These are phyloP conservation scores for Ptychadena robeensis DNA, from an alignment of 2,797 vertebrate genomes.

Conservation along the genomic window DNA sequence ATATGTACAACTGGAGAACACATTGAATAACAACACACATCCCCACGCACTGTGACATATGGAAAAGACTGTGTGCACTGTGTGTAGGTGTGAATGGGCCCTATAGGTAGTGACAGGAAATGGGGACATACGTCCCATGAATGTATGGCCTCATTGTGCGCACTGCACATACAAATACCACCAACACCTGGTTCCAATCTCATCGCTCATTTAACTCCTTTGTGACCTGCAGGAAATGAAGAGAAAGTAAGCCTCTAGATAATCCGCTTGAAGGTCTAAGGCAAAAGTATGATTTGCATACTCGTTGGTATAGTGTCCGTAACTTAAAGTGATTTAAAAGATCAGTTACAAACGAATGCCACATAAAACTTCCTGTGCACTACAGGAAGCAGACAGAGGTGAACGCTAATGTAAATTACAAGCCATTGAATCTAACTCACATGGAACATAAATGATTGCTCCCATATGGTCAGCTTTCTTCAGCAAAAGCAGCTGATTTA, in stretches of 20 bases:
- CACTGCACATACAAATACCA: conserved; percentile 26
- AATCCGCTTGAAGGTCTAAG: conserved; percentile 30
- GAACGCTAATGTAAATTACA: conserved; percentile 61
- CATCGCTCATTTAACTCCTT: conserved; percentile 25
- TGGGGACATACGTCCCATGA: conserved; percentile 4
- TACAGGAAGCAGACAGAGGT: conserved; percentile 59
- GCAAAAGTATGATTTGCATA: conserved; percentile 53
- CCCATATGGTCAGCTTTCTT: conserved; percentile 51
- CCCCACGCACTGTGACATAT: no score
- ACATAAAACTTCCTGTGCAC: conserved; percentile 60
- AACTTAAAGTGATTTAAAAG: conserved; percentile 55
- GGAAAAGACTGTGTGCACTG: no score
- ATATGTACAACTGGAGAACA: no score
- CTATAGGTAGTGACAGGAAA: background rate
- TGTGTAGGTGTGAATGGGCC: background rate
- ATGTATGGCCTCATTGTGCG: conserved; percentile 36
- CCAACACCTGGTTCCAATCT: conserved; percentile 56
- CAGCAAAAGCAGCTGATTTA: conserved; percentile 48
- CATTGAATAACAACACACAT: no score
- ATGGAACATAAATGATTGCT: conserved; percentile 60
- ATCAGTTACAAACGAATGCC: conserved; percentile 46
- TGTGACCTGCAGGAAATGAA: conserved; percentile 26
- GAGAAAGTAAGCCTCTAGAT: conserved; percentile 25
- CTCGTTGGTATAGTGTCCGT: conserved; percentile 35
- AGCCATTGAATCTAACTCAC: conserved; percentile 48